Percentiles rank a stretch among this genome's conserved stretches.
Evolutionary conservation across 2,113 vertebrate genomes (phyloP).

Genomic region (Syngnathus floridae): DNA sequence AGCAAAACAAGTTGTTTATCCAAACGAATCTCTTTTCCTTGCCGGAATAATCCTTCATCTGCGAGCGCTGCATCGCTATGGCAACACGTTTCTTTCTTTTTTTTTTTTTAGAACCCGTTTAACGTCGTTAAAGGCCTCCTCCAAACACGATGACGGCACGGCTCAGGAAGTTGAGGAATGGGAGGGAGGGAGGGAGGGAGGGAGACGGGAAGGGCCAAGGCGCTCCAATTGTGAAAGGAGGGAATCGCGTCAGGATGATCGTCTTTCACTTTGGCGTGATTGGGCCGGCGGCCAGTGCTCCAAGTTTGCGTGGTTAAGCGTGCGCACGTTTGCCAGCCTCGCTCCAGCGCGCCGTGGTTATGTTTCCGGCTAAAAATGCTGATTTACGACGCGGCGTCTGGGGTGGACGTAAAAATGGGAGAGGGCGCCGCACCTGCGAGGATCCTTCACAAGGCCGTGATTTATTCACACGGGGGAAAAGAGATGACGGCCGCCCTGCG

Average conservation of each 20-base stretch:
- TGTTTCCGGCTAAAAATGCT: not conserved
- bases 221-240: constrained; percentile 16
- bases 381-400: not conserved
- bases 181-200: not conserved
- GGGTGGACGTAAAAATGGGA: not conserved
- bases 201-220: not conserved
- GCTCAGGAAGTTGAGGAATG: not conserved
- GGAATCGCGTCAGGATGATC: constrained; percentile 36
- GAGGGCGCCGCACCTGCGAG: not conserved
- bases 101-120: not conserved
- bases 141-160: not conserved
- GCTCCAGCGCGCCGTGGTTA: too few relatives aligned
- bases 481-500: not conserved
- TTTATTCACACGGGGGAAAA: not conserved
- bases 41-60: constrained; percentile 1
- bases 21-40: not conserved
- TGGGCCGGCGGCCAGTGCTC: constrained; percentile 5
- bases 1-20: not conserved
- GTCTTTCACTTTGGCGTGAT: constrained; percentile 24
- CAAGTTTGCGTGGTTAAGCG: too few relatives aligned
- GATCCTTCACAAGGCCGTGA: not conserved
- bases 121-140: not conserved
- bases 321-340: not conserved
- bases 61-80: not conserved
- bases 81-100: not conserved